Evolutionary conservation across 2,113 vertebrate species (phyloP), one percentile per base, ranked within the genome.

Genomic region (Ammodytes marinus): DNA sequence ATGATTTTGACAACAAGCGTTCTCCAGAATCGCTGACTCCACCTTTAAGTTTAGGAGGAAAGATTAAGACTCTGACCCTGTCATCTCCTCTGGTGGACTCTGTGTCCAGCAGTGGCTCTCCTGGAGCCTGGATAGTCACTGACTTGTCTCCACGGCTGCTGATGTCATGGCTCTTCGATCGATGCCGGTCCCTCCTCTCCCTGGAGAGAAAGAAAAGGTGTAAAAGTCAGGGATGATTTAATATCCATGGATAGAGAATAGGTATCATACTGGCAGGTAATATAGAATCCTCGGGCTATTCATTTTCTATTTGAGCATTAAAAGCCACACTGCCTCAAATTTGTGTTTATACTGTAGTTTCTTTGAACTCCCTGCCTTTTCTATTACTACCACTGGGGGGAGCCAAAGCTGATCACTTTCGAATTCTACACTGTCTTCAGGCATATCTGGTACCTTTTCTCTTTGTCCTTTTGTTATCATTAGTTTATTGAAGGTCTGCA

Each of bases 61-160:
- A 0, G 9, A 15, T 8, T 19, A 0, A 13, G 14, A n/a, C 1
- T 43, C 91, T 78, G 82, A 98, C 97, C 95, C 97, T 80, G 61
- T 98, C 97, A 0, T 99, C 97, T 59, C 96, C 97, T 37, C 97
- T 91, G 0, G 97, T 97, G 1, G 97, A 97, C 86, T 98, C 97
- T 0, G 96, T 95, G 65, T 98, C 97, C 89, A 97, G 84, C 86
- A 98, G 84, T 0, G 96, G 95, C 72, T 99, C 98, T 2, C 97
- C 96, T 0, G 97, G 97, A 0, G 96, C 95, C 91, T 98, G 98
- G 91, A 99, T 97, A 1, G 96, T 96, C 86, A 98, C 96, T 0
- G 97, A 97, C 75, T 98, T 98, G 86, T 99, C 97, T 37, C 95
- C 97, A 0, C 96, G 96, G 76, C 95, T 88, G 77, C 93, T 94